Base-by-base conservation (phyloP, 2,888 invertebrate species). In the Chalcosyrphus nemorum region DNA sequence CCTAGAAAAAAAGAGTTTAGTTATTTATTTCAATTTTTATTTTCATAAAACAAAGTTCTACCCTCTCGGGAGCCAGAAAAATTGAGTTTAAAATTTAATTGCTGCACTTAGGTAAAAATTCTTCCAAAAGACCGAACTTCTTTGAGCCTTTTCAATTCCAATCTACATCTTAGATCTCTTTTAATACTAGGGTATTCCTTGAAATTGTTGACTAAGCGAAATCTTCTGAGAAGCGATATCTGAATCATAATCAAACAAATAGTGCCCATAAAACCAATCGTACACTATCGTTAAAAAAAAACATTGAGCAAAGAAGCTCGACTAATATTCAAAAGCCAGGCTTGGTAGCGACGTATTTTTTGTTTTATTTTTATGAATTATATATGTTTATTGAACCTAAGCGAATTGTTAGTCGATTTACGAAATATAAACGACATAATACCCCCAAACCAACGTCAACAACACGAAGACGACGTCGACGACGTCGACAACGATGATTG, bases 351-450 rank as follows among this genome's bases (percentile, higher is more conserved):
- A 29, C 32, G 5, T 13, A 66, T 47, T 63, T 29, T 24, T 24
- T 15, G 15, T 24, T n/a, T 27, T 29, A n/a, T n/a, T n/a, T n/a
- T 47, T 24, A 59, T 24, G 24, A 72, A 59, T 76, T 76, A 54
- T 29, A 50, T 38, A 35, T 77, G 72, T 68, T 72, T 82, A 78
- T 72, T 82, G 68, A 78, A 72, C 82, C 78, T 74, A 21, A 78
- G 68, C 66, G 78, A 77, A 82, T 77, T 72, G 71, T 45, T 66
- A 66, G 61, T 77, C 61, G 61, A 80, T 82, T 66, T 77, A 77
- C 68, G 61, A 66, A 82, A 32, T 72, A 77, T 72, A 77, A 77
- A 21, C 66, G 72, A 82, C 71, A 82, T 61, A 76, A 81, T 71
- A 72, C 56, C 27, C 13, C 24, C 50, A 24, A 24, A 68, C 38